phyloP scores from a whole-genome alignment of 1,140 invertebrate species.

The Mya arenaria region DNA sequence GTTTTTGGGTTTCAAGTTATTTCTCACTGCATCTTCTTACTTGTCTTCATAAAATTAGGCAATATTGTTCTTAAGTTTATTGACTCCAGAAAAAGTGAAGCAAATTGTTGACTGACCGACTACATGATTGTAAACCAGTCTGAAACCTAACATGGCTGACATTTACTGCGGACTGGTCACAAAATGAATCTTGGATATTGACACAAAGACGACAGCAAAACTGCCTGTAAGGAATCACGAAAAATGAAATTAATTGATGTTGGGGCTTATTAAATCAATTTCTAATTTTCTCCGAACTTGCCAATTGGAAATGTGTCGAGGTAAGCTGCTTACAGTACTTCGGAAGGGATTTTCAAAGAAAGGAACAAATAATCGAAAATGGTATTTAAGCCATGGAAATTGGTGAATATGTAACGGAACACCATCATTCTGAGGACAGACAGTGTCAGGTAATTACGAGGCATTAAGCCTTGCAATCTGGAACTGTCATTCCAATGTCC shows the following conservation, averaged over 20 bases:
- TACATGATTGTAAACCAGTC: too few species aligned
- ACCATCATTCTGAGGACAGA: not conserved
- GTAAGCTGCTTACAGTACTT: conserved; percentile 54
- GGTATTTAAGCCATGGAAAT: conserved; percentile 25
- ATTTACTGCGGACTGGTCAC: not conserved
- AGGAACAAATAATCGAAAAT: conserved; percentile 50
- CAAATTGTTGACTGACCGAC: too few species aligned
- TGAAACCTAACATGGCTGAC: too few species aligned
- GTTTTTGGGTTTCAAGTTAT: too few species aligned
- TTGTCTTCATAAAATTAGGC: too few species aligned
- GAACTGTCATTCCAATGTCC: too few species aligned
- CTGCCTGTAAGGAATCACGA: conserved; percentile 36
- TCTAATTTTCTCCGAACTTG: conserved; percentile 53
- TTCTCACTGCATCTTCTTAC: too few species aligned
- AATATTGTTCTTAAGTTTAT: too few species aligned
- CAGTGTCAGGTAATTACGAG: conserved; percentile 22
- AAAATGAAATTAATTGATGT: conserved; percentile 61
- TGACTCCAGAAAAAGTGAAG: too few species aligned
- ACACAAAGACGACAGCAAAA: conserved; percentile 54
- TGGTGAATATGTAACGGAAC: conserved; percentile 40
- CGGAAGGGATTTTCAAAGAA: conserved; percentile 43
- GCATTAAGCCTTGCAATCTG: too few species aligned
- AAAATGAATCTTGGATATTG: not conserved
- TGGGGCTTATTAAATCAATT: conserved; percentile 55
- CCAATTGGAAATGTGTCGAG: conserved; percentile 45